Base-by-base conservation (phyloP, 2,888 invertebrate genomes). In the Piscicola geometra region DNA sequence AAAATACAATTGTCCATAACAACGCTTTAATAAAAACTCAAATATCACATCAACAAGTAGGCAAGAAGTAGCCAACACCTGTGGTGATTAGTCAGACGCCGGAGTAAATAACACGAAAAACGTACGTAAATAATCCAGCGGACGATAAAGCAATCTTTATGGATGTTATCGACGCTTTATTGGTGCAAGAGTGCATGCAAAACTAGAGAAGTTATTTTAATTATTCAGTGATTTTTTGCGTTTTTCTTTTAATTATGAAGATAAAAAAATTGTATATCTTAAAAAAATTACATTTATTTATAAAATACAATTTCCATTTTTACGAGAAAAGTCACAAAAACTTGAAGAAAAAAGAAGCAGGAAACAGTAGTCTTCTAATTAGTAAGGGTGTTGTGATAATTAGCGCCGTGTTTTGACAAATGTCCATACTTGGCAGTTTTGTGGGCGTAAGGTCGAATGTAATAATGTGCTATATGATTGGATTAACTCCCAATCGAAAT, bases 401-500 rank as follows among this genome's bases (percentile, higher is more conserved):
- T 56, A 56, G 60, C 60, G 60, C 25, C 25, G n/a, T 56, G 60
- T 56, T 56, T 25, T 56, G 60, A 56, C 60, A 56, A 56, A 56
- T 25, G 60, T 56, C 12, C 60, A 25, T 56, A 3, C 60, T 56
- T 56, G 60, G 60, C 60, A 56, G 9, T 41, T 56, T 56, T 56
- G 60, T 56, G 60, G 60, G 60, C 60, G 60, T 9, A 25, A 25
- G 60, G 60, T 56, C 60, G n/a, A 21, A 56, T 56, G 60, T 56
- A 18, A 25, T 21, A 56, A 56, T 56, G 60, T 56, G 60, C n/a
- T n/a, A 56, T 56, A 15, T 56, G 60, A 56, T 56, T 25, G 25
- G n/a, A 56, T 56, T 25, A 41, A 41, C 41, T 41, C 41, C 15
- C 41, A 5, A 41, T 15, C 41, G 41, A n/a, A n/a, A n/a, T n/a